These are phyloP conservation scores for Pelecanoides urinatrix DNA, from an alignment of 2,113 vertebrate genomes.

Conservation along the genomic window DNA sequence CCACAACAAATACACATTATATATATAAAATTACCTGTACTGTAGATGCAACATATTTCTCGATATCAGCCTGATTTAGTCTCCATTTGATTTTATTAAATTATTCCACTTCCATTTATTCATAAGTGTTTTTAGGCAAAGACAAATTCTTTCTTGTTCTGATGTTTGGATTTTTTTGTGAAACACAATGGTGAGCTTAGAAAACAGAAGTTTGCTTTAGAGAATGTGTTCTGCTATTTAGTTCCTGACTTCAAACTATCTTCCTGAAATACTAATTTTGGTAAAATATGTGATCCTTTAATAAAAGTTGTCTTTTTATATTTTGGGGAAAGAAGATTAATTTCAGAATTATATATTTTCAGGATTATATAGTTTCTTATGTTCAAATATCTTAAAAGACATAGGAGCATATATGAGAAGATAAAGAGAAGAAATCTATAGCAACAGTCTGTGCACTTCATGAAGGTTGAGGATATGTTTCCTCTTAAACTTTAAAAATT, in stretches of 20 bases:
- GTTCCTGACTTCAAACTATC: neutral
- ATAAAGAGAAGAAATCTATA: slow-evolving; percentile 17
- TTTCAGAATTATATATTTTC: neutral
- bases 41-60: neutral
- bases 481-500: neutral
- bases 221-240: neutral
- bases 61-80: neutral
- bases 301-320: neutral
- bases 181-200: neutral
- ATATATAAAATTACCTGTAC: neutral
- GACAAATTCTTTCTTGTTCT: neutral
- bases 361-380: neutral
- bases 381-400: neutral
- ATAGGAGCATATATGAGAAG: neutral
- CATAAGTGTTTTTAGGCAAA: neutral
- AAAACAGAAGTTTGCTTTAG: neutral
- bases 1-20: neutral
- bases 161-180: neutral
- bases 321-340: neutral
- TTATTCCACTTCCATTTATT: neutral
- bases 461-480: neutral
- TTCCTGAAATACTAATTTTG: neutral
- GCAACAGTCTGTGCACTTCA: neutral
- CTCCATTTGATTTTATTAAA: neutral
- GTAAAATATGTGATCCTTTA: neutral